These are phyloP conservation scores for Nyctereutes procyonoides DNA, from an alignment of 2,113 vertebrate species.

Conservation along the genomic window DNA sequence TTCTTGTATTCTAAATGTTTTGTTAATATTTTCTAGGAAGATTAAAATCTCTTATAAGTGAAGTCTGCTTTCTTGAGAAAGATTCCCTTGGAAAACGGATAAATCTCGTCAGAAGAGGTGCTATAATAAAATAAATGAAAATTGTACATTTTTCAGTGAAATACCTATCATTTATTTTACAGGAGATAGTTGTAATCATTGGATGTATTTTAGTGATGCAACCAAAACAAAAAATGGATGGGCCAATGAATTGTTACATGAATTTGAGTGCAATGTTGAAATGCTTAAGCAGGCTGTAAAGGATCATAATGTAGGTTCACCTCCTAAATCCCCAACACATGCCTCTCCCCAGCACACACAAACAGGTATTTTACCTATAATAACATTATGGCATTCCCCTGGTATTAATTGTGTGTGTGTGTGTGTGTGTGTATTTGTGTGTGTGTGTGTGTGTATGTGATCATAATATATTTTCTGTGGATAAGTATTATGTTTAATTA, in stretches of 20 bases:
- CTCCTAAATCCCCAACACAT: slow-evolving; percentile 85
- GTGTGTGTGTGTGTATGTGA: not conserved
- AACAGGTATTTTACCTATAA: slow-evolving; percentile 83
- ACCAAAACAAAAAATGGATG: slow-evolving; percentile 95
- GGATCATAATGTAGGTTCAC: slow-evolving; percentile 87
- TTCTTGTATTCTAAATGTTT: not conserved
- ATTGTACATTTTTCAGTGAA: slow-evolving; percentile 36
- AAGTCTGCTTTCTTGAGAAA: not conserved
- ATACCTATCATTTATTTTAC: slow-evolving; percentile 61
- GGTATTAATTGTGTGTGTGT: not conserved
- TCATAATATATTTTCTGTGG: slow-evolving; percentile 43
- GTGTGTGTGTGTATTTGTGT: not conserved
- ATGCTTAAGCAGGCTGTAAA: slow-evolving; percentile 94
- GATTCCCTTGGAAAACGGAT: slow-evolving; percentile 25
- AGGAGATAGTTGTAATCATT: slow-evolving; percentile 96
- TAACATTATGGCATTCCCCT: slow-evolving; percentile 8
- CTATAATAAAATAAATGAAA: slow-evolving; percentile 22
- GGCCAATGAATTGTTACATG: slow-evolving; percentile 92
- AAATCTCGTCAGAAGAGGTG: slow-evolving; percentile 4
- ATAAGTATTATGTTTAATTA: slow-evolving; percentile 36
- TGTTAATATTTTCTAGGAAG: slow-evolving; percentile 2
- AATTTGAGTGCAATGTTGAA: slow-evolving; percentile 95
- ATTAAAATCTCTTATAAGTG: not conserved
- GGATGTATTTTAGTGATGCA: slow-evolving; percentile 98
- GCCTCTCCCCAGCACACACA: slow-evolving; percentile 90